A percentile compares a stretch with the other conserved stretches of the same genome.
These are phyloP conservation scores for Boulengeromyrus knoepffleri DNA, from an alignment of 2,113 vertebrate species.

Conservation along the genomic window DNA sequence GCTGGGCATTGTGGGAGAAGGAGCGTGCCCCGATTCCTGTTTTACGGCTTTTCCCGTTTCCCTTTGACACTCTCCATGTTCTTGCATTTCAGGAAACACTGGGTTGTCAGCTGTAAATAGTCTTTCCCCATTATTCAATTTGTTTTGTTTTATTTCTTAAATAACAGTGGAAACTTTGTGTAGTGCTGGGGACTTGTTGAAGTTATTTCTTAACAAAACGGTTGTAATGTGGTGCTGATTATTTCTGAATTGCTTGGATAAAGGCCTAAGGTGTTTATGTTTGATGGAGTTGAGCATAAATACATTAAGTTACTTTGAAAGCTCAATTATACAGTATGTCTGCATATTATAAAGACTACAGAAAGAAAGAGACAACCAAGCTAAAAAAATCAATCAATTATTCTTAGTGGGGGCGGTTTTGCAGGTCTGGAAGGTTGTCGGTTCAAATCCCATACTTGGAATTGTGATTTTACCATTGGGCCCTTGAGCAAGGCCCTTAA, in stretches of 20 bases:
- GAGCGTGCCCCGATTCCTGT: not conserved
- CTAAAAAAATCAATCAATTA: not conserved
- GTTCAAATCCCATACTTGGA: not conserved
- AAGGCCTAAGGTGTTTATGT: not conserved
- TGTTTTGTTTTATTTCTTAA: not conserved
- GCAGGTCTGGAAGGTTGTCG: not conserved
- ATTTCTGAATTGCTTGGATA: not conserved
- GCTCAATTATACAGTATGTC: not conserved
- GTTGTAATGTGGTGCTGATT: not conserved
- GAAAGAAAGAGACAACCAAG: not conserved
- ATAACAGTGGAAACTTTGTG: not conserved
- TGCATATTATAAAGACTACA: not conserved
- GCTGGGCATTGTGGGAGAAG: not conserved
- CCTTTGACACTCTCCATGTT: not conserved
- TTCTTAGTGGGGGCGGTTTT: not conserved
- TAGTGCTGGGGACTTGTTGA: not conserved
- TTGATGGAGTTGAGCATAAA: not conserved
- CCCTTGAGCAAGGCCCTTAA: not conserved
- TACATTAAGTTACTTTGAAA: slow-evolving; percentile 5
- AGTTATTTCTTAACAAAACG: not conserved
- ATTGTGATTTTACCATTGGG: not conserved
- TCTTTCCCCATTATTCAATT: not conserved
- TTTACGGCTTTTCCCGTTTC: not conserved
- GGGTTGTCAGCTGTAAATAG: not conserved
- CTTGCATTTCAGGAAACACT: not conserved